Base-by-base conservation (phyloP, 2,888 invertebrate species). In the Prosapia bicincta region DNA sequence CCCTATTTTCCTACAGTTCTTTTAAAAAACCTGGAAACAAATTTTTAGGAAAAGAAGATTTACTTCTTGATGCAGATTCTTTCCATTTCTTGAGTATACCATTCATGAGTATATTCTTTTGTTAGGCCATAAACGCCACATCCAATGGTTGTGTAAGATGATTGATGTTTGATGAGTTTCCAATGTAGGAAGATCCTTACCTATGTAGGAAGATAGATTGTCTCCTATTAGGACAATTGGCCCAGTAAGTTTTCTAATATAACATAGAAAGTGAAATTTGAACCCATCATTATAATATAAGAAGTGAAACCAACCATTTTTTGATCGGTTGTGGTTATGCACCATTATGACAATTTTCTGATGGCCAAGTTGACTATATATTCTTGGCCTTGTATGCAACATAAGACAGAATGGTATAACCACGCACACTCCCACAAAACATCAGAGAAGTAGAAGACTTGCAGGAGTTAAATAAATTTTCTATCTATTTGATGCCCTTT, bases 231-330 rank as follows among this genome's bases (percentile, higher is more conserved):
- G n/a, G 20, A 81, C 80, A 77, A 81, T 81, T 43, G 25, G 69
- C 13, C 81, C 82, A 65, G 30, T 24, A 66, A 76, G 75, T n/a
- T 78, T 68, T 71, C 75, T 78, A 13, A 79, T 43, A 71, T 79
- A 78, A 25, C 81, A 81, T 23, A 84, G 66, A 32, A 80, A 77
- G 23, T 79, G 24, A 26, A 71, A 76, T 26, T 78, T 24, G 75
- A 84, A 83, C 84, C 83, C 83, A 74, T 83, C 83, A 66, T 79
- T 78, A 77, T 84, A 83, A 54, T 71, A 73, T 3, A 43, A 25
- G 25, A 72, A 23, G 71, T 84, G 83, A 78, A 84, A 83, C 83
- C 83, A 84, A 1, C 83, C 83, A 76, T 79, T 82, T 75, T 81
- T 81, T 5, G 82, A 81, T n/a, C 82, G 76, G 77, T 84, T 84